Percentiles rank a stretch among this genome's conserved stretches.
phyloP scores from a whole-genome alignment of 2,113 vertebrate species.

The Elephantulus edwardii region DNA sequence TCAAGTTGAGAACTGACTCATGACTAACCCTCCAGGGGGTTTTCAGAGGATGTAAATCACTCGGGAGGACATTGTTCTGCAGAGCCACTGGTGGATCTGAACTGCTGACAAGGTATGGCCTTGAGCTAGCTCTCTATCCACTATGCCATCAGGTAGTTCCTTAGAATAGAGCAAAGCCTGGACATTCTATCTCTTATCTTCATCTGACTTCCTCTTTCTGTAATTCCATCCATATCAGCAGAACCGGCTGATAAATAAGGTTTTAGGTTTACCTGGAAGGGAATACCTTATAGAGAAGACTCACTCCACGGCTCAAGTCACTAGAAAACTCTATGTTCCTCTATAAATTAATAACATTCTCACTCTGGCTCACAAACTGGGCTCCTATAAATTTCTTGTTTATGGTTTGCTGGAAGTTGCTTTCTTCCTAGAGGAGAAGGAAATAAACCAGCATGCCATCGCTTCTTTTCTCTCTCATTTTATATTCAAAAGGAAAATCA shows the following conservation, averaged over 20 bases:
- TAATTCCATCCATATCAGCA: slow-evolving; percentile 50
- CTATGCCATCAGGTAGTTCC: too few species aligned
- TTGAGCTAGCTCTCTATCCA: too few species aligned
- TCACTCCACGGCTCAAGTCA: slow-evolving; percentile 46
- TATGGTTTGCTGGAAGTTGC: slow-evolving; percentile 61
- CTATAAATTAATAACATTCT: slow-evolving; percentile 65
- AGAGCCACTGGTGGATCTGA: too few species aligned
- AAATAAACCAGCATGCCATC: slow-evolving; percentile 54
- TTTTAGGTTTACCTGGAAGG: slow-evolving; percentile 34
- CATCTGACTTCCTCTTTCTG: slow-evolving; percentile 52
- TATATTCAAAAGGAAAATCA: slow-evolving; percentile 74
- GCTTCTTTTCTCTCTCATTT: slow-evolving; percentile 63
- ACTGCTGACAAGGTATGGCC: too few species aligned
- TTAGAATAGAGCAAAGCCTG: slow-evolving; percentile 31
- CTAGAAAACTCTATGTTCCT: slow-evolving; percentile 44
- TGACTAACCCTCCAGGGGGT: too few species aligned
- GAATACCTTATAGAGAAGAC: slow-evolving; percentile 41
- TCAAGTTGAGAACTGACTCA: too few species aligned
- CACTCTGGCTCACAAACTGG: slow-evolving; percentile 59
- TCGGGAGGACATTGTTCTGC: too few species aligned
- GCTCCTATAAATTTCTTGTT: slow-evolving; percentile 63
- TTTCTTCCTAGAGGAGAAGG: slow-evolving; percentile 68
- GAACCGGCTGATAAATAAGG: slow-evolving; percentile 53
- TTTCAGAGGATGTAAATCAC: too few species aligned
- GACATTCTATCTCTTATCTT: slow-evolving; percentile 42